These are phyloP conservation scores for Plemyria rubiginata DNA, from an alignment of 2,888 invertebrate species.

Conservation along the genomic window DNA sequence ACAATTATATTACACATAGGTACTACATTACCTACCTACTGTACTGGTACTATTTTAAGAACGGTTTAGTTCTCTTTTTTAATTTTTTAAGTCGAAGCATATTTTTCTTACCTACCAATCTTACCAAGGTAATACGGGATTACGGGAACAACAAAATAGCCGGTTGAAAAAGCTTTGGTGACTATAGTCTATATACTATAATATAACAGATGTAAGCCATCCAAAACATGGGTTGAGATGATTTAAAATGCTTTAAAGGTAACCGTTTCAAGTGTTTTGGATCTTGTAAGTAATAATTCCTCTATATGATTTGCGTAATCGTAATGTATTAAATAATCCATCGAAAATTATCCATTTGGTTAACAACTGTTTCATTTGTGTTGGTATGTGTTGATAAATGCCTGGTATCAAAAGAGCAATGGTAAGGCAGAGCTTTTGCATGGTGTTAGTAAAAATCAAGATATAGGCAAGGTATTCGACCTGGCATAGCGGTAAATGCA, in stretches of 20 bases:
- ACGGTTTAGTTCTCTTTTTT: background rate
- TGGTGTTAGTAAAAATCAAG: slow-evolving; percentile 14
- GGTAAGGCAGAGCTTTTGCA: background rate
- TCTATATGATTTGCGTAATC: no score
- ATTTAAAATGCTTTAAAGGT: no score
- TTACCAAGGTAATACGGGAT: background rate
- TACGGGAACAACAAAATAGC: background rate
- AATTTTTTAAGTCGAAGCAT: no score
- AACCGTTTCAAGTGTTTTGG: no score
- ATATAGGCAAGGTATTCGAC: slow-evolving; percentile 20
- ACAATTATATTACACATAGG: no score
- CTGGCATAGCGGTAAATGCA: slow-evolving; percentile 30
- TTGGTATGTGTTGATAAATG: background rate
- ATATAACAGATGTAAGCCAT: no score
- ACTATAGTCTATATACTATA: no score
- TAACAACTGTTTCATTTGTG: background rate
- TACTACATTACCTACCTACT: no score
- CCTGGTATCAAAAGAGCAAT: no score
- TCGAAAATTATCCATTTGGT: background rate
- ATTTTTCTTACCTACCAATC: no score
- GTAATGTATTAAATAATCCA: background rate
- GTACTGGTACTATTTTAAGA: background rate
- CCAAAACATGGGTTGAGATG: no score
- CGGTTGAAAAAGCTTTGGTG: background rate
- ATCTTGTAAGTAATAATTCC: no score